Conservation (phyloP, 2,113 vertebrate genomes). For the Athene cunicularia region DNA sequence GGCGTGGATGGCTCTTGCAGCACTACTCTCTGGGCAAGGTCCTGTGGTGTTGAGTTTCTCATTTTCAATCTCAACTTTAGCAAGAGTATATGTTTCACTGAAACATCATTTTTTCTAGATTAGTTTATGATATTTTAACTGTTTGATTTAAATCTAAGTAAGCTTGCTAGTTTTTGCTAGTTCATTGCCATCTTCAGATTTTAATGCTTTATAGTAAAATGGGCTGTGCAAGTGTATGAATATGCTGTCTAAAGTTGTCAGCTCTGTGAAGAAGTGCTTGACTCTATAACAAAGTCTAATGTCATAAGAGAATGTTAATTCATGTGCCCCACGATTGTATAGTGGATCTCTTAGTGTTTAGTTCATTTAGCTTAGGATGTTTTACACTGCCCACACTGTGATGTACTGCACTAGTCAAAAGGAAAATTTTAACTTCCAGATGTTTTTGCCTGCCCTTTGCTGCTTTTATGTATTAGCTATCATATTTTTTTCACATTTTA, state of each 20-base stretch:
- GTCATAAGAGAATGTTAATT: not conserved
- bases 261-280: not conserved
- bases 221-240: not conserved
- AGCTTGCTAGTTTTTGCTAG: not conserved
- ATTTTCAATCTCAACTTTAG: not conserved
- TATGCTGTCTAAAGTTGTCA: not conserved
- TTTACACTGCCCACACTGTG: not conserved
- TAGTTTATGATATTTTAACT: not conserved
- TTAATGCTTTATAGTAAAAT: not conserved
- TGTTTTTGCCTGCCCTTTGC: not conserved
- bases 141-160: not conserved
- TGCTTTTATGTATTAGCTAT: not conserved
- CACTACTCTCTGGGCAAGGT: not conserved
- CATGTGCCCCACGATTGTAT: fast-evolving
- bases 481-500: not conserved
- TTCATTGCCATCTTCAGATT: not conserved
- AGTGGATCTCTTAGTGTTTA: not conserved
- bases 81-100: not conserved
- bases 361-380: not conserved
- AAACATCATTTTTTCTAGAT: not conserved
- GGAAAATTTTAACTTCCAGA: not conserved
- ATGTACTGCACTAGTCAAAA: not conserved
- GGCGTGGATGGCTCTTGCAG: not conserved
- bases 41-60: not conserved
- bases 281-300: not conserved